Evolutionary conservation across 2,113 vertebrate genomes (phyloP), one percentile per base, ranked within the genome.

Genomic region (Copsychus sechellarum): DNA sequence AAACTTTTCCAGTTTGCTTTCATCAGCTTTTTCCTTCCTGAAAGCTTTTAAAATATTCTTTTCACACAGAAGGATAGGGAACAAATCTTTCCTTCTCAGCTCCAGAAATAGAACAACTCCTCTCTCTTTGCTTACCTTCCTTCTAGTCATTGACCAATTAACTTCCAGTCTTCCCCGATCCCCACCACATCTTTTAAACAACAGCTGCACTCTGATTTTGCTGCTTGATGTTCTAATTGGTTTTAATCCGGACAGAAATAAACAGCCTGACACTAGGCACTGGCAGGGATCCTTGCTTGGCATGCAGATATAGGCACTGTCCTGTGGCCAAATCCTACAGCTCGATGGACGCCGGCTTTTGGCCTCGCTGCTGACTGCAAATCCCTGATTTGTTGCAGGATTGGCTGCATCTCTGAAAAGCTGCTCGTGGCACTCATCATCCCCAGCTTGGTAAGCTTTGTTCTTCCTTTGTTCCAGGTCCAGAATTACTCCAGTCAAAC

Each of bases 381-480:
- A 86, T 82, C 94, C 92, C 86, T 90, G 87, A 93, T 97, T 90
- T 95, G 62, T 92, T 97, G 90, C 85, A 96, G 94, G 90, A 92
- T 87, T 92, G 90, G 91, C 87, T 77, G 58, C 74, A 77, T 70
- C 45, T 86, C 62, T 80, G 91, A 61, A 91, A 95, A 92, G 66
- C 78, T 92, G 84, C 77, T 65, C 13, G 4, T 76, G 89, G 74
- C 0, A 2, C 51, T 91, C 70, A 3, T 70, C 85, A n/a, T 93
- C 90, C 67, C 73, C 95, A 89, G 89, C 73, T 91, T 88, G 85
- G 84, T 95, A 93, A 95, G 89, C 78, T 89, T 83, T 78, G 31
- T 48, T 92, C 89, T 80, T 81, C 26, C 84, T 91, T 86, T 93
- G 40, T 84, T 95, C 69, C 74, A 85, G 62, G 77, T 87, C 53